Base-by-base conservation (phyloP, 2,888 invertebrate species). In the Operophtera brumata region DNA sequence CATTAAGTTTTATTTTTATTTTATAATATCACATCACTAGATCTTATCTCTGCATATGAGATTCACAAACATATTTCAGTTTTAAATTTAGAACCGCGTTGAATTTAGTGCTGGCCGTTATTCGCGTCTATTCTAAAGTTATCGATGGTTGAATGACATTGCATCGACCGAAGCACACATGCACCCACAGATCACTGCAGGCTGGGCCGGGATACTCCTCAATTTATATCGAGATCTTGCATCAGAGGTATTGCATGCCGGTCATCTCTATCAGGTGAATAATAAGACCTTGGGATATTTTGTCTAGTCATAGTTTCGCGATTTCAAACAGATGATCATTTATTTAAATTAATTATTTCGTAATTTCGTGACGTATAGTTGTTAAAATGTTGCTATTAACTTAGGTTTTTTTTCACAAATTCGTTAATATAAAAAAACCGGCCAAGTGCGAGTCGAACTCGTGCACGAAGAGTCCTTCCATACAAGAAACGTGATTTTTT, bases 181-280 rank as follows among this genome's bases (percentile, higher is more conserved):
- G 62, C 67, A 64, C 57, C 55, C 52, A 52, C 54, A 56, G 65
- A 60, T 59, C 52, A 80, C 77, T 77, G 80, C 71, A 77, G 69
- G 71, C 72, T 73, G 74, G 70, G 61, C 60, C 53, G 66, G 71
- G 73, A 66, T 69, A 69, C 71, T 70, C 70, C 73, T 72, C 70
- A 70, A 76, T 77, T 77, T 80, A 81, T 78, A 77, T 74, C 59
- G 40, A 47, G 46, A 66, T 37, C 55, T 50, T 46, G 26, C 30
- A 53, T 48, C 46, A 35, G 59, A 53, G 57, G 57, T 32, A 35
- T 43, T 55, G 13, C 42, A 13, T 47, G 55, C 47, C 39, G 43
- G 13, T 44, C 39, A 47, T 44, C 51, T 25, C 1, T n/a, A 11
- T 39, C 20, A 28, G 14, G 34, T 55, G 50, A 50, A 32, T 12